Base-by-base conservation (phyloP, 2,113 vertebrate genomes). In the Cathartes aura region DNA sequence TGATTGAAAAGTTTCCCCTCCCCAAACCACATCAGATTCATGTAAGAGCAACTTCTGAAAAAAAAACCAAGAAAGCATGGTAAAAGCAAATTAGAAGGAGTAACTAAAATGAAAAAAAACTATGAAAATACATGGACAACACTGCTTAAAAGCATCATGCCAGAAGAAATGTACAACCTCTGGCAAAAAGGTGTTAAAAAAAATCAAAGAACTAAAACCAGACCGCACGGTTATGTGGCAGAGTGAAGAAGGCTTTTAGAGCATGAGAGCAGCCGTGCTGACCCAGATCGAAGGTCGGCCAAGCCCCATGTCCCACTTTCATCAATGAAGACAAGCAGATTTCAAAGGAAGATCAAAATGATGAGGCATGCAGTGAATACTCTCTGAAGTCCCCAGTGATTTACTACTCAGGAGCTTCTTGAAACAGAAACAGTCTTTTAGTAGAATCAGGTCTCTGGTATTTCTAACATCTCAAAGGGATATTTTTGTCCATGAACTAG, bases 321-420 rank as follows among this genome's bases (percentile, higher is more conserved):
- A 67, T 70, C 75, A 63, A 14, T 32, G 50, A 45, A 3, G 3
- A 43, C 74, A 90, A 68, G 36, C 21, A 86, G 43, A 86, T 88
- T 90, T 92, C 3, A 4, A 72, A 94, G 53, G 30, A 64, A 86
- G n/a, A 89, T 73, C 42, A 89, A 87, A 94, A 95, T 34, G 19
- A 81, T 60, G 42, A 53, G 2, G 2, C 47, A 47, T 15, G 11
- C 50, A 45, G 26, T 62, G 72, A 95, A 81, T 42, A n/a, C 8
- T 13, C 32, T 80, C 79, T 52, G 50, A 89, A 62, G 22, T 27
- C 34, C 22, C 5, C 21, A 48, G 45, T 42, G 34, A 58, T 81
- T 60, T 83, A 68, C 53, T 29, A 3, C 22, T 78, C 50, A 62
- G 38, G 38, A 73, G 3, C 7, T 81, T 81, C 62, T 78, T 66